Evolutionary conservation across 2,888 invertebrate genomes (phyloP).

Genomic region (Trichogramma evanescens): DNA sequence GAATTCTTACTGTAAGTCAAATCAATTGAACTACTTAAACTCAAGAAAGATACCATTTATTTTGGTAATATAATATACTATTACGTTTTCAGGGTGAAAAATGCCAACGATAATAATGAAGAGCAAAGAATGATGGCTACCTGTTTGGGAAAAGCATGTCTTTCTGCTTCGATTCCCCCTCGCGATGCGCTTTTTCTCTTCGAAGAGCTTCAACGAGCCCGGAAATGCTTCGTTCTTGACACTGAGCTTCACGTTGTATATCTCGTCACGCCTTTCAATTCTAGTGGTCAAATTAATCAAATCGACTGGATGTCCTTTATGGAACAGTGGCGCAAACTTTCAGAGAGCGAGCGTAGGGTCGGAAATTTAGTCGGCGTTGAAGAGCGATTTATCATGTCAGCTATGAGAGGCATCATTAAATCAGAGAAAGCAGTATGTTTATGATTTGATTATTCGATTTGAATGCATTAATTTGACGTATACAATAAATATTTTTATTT

Average conservation of each 20-base stretch:
- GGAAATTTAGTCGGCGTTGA: conserved; percentile 83
- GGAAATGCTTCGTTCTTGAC: conserved; percentile 84
- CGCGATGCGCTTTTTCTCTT: conserved; percentile 86
- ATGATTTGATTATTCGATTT: neutral
- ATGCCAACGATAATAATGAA: conserved; percentile 18
- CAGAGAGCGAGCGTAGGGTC: conserved; percentile 74
- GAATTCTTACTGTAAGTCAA: conserved; percentile 65
- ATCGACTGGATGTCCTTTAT: conserved; percentile 75
- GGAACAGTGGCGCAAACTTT: conserved; percentile 74
- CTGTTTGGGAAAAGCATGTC: conserved; percentile 83
- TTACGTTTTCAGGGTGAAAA: conserved; percentile 24
- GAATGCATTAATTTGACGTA: neutral
- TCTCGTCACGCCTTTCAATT: conserved; percentile 88
- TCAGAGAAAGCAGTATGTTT: conserved; percentile 33
- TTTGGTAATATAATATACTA: neutral
- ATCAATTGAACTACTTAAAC: conserved; percentile 13
- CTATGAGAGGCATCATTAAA: conserved; percentile 62
- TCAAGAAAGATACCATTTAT: neutral
- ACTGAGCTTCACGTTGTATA: conserved; percentile 93
- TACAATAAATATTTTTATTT: neutral
- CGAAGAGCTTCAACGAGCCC: conserved; percentile 81
- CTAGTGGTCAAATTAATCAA: conserved; percentile 68
- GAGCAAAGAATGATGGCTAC: conserved; percentile 63
- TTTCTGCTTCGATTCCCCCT: conserved; percentile 90
- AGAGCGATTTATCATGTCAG: conserved; percentile 76